Evolutionary conservation across 2,888 invertebrate genomes (phyloP).

Genomic region (Epinotia brunnichana): DNA sequence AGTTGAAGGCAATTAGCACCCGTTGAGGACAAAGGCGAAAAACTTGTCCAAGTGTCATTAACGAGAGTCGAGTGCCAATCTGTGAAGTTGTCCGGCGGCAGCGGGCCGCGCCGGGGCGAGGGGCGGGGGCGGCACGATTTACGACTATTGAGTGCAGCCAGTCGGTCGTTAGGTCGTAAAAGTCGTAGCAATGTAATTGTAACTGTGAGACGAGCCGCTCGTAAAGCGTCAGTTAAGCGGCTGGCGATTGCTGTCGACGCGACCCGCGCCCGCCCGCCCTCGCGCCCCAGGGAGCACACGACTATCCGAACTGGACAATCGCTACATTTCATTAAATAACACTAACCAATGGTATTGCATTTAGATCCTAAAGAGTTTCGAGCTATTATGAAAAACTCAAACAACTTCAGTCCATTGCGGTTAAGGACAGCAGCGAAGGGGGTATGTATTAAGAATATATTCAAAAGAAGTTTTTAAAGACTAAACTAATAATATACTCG

Average conservation of each 20-base stretch:
- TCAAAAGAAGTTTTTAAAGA: too few species aligned
- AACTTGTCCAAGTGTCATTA: slow-evolving; percentile 42
- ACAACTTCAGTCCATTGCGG: too few species aligned
- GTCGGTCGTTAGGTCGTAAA: slow-evolving; percentile 36
- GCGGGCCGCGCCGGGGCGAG: not conserved
- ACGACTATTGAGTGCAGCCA: slow-evolving; percentile 31
- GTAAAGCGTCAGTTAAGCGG: slow-evolving; percentile 23
- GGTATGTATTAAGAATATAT: too few species aligned
- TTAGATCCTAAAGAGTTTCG: too few species aligned
- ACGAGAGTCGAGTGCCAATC: slow-evolving; percentile 32
- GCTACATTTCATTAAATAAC: too few species aligned
- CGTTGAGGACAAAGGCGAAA: slow-evolving; percentile 33
- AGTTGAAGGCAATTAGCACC: slow-evolving; percentile 34
- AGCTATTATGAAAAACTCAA: too few species aligned
- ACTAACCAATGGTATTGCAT: too few species aligned
- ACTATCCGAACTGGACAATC: not conserved
- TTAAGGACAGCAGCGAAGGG: too few species aligned
- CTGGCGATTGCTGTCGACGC: slow-evolving; percentile 23
- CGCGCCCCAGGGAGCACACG: slow-evolving; percentile 19
- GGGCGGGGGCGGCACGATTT: slow-evolving; percentile 11
- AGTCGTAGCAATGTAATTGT: slow-evolving; percentile 29
- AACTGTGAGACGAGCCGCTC: slow-evolving; percentile 14
- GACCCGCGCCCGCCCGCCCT: slow-evolving; percentile 48
- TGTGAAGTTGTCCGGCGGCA: slow-evolving; percentile 23
- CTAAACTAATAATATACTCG: too few species aligned